Conservation (phyloP, 2,797 vertebrate genomes). For the Mionectes olivaceus region DNA sequence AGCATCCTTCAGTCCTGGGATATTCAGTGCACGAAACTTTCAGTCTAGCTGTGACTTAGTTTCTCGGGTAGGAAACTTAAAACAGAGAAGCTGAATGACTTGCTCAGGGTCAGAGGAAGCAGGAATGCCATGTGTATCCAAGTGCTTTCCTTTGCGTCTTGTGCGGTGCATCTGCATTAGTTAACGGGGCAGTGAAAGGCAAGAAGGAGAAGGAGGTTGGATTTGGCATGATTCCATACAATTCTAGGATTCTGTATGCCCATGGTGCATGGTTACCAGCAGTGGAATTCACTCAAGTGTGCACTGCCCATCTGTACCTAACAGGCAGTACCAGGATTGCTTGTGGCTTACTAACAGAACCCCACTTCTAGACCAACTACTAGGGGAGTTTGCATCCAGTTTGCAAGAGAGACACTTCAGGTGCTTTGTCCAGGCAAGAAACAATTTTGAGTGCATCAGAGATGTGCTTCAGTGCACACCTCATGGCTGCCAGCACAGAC, state of each 20-base stretch:
- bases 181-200: neutral
- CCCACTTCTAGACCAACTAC: neutral
- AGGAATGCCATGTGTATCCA: neutral
- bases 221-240: neutral
- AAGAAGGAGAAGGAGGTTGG: neutral
- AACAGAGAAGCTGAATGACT: neutral
- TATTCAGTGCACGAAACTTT: neutral
- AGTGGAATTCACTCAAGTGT: neutral
- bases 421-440: neutral
- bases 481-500: neutral
- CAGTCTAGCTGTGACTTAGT: neutral
- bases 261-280: neutral
- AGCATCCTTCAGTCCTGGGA: neutral
- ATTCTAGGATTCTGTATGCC: neutral
- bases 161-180: neutral
- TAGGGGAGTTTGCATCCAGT: neutral
- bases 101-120: neutral
- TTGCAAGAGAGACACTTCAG: neutral
- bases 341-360: neutral
- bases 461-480: neutral
- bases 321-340: neutral
- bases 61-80: neutral
- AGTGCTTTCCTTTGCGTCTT: neutral
- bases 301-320: neutral
- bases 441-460: neutral